Percentiles rank a stretch among this genome's conserved stretches.
Conservation (phyloP, 2,888 invertebrate species). For the Geotrupes spiniger region DNA sequence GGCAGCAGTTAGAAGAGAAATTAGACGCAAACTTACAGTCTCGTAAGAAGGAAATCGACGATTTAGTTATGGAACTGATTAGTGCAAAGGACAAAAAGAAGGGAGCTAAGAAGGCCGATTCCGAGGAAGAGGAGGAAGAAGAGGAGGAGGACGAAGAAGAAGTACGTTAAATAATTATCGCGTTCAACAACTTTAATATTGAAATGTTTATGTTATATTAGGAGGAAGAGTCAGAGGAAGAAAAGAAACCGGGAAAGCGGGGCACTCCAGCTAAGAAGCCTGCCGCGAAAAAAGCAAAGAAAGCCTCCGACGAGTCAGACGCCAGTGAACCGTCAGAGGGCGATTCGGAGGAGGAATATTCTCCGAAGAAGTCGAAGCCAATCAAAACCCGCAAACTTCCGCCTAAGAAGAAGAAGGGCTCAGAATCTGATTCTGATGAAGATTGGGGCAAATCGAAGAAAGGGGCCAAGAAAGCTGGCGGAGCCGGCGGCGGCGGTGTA, state of each 20-base stretch:
- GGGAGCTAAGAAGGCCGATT: conserved; percentile 50
- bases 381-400: conserved; percentile 55
- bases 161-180: conserved; percentile 35
- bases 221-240: conserved; percentile 52
- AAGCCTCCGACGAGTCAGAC: conserved; percentile 53
- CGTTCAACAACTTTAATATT: conserved; percentile 20
- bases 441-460: conserved; percentile 65
- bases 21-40: conserved; percentile 71
- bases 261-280: conserved; percentile 54
- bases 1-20: conserved; percentile 79
- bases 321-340: conserved; percentile 53
- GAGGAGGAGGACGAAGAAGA: conserved; percentile 53
- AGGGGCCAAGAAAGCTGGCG: conserved; percentile 50
- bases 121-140: conserved; percentile 53
- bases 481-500: conserved; percentile 34
- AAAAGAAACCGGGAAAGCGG: conserved; percentile 59
- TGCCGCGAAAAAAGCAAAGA: conserved; percentile 53
- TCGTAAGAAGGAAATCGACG: conserved; percentile 85
- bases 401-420: conserved; percentile 62
- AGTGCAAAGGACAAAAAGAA: conserved; percentile 49
- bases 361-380: conserved; percentile 57
- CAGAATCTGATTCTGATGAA: conserved; percentile 66
- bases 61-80: conserved; percentile 78
- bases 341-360: conserved; percentile 61
- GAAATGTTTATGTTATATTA: conserved; percentile 27